Percentiles rank a stretch among this genome's conserved stretches.
Evolutionary conservation across 2,888 invertebrate genomes (phyloP).

Genomic region (Brenthis ino): DNA sequence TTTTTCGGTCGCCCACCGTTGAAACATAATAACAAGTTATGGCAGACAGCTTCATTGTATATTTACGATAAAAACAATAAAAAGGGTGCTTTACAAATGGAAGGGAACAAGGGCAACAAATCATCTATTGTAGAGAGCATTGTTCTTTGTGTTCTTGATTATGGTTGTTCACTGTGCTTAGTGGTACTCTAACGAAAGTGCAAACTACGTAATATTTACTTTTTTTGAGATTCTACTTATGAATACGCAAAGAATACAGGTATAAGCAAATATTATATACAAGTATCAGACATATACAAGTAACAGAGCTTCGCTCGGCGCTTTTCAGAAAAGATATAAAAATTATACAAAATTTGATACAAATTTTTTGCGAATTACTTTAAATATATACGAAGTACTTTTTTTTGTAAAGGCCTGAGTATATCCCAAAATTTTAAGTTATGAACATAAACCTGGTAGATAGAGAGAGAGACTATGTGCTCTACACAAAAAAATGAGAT

Average conservation of each 20-base stretch:
- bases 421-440: too few relatives aligned
- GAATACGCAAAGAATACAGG: not conserved
- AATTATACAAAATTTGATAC: too few relatives aligned
- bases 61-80: conserved; percentile 28
- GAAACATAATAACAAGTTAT: conserved; percentile 18
- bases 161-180: conserved; percentile 9
- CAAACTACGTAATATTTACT: not conserved
- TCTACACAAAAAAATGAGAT: too few relatives aligned
- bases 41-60: conserved; percentile 23
- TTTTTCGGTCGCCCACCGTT: not conserved
- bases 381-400: too few relatives aligned
- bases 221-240: not conserved
- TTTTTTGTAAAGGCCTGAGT: too few relatives aligned
- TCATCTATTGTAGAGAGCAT: conserved; percentile 29
- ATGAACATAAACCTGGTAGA: too few relatives aligned
- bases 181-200: conserved; percentile 40
- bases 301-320: not conserved
- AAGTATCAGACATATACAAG: not conserved
- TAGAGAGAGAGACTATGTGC: too few relatives aligned
- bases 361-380: too few relatives aligned
- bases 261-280: not conserved
- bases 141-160: conserved; percentile 25
- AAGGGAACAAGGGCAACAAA: conserved; percentile 29
- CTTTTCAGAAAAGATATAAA: not conserved
- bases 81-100: conserved; percentile 24